Evolutionary conservation across 2,888 invertebrate genomes (phyloP), one percentile per base, ranked within the genome.

Genomic region (Andrena marginata): DNA sequence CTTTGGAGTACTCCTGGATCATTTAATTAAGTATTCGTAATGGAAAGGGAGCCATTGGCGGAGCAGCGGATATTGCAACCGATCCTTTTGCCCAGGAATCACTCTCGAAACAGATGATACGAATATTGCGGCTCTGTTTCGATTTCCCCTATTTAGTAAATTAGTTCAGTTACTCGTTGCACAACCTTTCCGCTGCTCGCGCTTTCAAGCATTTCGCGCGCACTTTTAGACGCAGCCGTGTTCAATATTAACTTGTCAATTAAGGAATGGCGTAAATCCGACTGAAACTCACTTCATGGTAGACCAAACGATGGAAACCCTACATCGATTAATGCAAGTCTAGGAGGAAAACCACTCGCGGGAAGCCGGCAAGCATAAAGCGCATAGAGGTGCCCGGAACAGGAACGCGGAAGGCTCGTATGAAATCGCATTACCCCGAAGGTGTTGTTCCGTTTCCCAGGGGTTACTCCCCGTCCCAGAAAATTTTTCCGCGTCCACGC

Each of bases 21-120:
- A 86, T 86, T 88, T 80, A 82, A 88, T 86, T 86, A 82, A 82
- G 77, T 75, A 80, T 74, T 76, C 80, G 71, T 86, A 85, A 86
- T 82, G 84, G 80, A 88, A 80, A 81, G 59, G 78, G 83, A 79
- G 79, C 77, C 79, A 67, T 65, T 65, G 76, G 83, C 63, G 74
- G 80, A 77, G 69, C 88, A 63, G 73, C 65, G 77, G 80, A 86
- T 86, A 86, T 86, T 86, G 81, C 72, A 67, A 72, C 62, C 72
- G 72, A 63, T 64, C 48, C 56, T 56, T 67, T 80, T 80, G 75
- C 59, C 42, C 59, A 62, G 42, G 63, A 72, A 83, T 82, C 72
- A 31, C 48, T 74, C 64, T 82, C 65, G 64, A 72, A 51, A 67
- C 67, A 67, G 10, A 35, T 54, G 51, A 48, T 60, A 65, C 64